These are phyloP conservation scores for Pteronotus mesoamericanus DNA, from an alignment of 2,797 vertebrate genomes.

Conservation along the genomic window DNA sequence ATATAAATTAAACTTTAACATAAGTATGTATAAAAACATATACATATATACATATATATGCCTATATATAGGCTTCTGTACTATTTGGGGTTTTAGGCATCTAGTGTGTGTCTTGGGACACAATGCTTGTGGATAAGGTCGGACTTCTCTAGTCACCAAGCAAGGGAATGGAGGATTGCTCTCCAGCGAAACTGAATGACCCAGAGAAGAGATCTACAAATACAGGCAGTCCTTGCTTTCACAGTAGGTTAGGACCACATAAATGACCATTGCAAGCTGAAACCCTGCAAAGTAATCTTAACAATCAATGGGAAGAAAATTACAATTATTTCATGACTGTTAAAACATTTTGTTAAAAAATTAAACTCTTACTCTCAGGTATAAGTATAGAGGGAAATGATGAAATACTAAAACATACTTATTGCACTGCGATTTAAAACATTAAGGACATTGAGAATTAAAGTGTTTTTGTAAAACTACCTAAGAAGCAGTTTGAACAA, in stretches of 20 bases:
- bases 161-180: neutral
- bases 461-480: neutral
- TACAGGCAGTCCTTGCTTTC: neutral
- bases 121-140: neutral
- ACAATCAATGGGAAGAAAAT: neutral
- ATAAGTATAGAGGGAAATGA: conserved; percentile 7
- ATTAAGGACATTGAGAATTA: neutral
- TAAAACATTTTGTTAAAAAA: neutral
- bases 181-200: neutral
- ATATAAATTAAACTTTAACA: neutral
- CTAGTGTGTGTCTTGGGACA: neutral
- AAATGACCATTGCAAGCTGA: neutral
- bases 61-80: neutral
- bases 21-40: neutral
- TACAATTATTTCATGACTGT: neutral
- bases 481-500: neutral
- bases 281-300: neutral
- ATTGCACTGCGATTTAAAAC: conserved; percentile 7
- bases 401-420: conserved; percentile 19
- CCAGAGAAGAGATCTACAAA: neutral
- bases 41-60: too few relatives aligned
- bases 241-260: neutral
- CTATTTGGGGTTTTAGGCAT: neutral
- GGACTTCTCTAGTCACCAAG: neutral
- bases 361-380: neutral